phyloP scores from a whole-genome alignment of 2,113 vertebrate species.

The Sylvia atricapilla region DNA sequence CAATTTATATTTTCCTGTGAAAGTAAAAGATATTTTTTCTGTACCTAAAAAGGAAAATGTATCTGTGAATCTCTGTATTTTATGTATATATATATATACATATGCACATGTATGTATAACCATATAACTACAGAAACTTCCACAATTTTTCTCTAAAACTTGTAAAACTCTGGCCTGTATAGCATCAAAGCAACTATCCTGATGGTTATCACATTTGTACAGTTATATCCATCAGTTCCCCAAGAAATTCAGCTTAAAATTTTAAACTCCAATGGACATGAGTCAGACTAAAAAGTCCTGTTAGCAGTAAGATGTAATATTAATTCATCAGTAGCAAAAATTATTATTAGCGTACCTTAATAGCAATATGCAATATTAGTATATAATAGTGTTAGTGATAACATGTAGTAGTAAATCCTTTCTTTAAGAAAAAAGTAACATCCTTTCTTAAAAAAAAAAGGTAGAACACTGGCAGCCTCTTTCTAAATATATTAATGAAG shows the following conservation, averaged over 20 bases:
- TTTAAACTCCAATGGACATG: not conserved
- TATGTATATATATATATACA: not conserved
- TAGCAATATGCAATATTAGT: not conserved
- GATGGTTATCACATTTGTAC: not conserved
- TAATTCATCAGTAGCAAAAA: not conserved
- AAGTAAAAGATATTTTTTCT: not conserved
- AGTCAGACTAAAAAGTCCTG: not conserved
- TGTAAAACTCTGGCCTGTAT: not conserved
- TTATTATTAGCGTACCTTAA: not conserved
- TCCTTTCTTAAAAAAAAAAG: not conserved
- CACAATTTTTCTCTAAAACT: not conserved
- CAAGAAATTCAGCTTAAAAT: not conserved
- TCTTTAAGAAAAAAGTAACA: not conserved
- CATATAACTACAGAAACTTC: not conserved
- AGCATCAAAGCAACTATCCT: not conserved
- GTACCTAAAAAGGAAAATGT: not conserved
- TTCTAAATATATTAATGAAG: not conserved
- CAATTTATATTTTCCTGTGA: not conserved
- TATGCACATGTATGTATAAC: not conserved
- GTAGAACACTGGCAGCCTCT: not conserved
- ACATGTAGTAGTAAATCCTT: not conserved
- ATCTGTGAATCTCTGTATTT: not conserved
- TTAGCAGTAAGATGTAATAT: not conserved
- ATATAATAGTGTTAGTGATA: not conserved
- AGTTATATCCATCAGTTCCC: not conserved